Evolutionary conservation across 2,113 vertebrate genomes (phyloP), one percentile per base, ranked within the genome.

Genomic region (Pholis gunnellus): DNA sequence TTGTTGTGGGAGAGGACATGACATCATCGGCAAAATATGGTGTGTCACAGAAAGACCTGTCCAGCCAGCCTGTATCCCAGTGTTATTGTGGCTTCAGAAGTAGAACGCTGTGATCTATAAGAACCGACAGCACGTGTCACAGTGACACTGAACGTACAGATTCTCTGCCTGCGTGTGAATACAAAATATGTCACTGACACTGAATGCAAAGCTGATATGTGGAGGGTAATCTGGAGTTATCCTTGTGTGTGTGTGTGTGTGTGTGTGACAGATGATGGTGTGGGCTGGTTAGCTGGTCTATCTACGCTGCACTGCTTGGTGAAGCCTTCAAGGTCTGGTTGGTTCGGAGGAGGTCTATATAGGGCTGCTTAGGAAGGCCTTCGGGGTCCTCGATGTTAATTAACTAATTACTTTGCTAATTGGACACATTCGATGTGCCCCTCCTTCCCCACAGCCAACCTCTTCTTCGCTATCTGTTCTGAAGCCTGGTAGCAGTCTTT

Each of bases 401-500:
- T 85, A 92, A 93, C 88, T 94, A 94, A 94, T 95, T 94, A 94
- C 90, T 95, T 93, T 93, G 73, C 74, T 94, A 95, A 95, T 95
- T 94, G 91, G 87, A 91, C 88, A 89, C 60, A 56, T 92, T 93
- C 81, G 36, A 52, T 87, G 81, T 79, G 65, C 3, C 71, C 67
- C 83, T 10, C 20, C 44, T 42, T 57, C 42, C 68, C 67, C 59
- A 69, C 17, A 9, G 57, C 72, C 60, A 69, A 67, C 77, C 69
- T 73, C 69, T 44, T 50, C 67, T 38, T 25, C 15, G 17, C 79
- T 79, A 78, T 84, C 82, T 78, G 44, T 57, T 69, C 70, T 48
- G 22, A 78, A 44, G 80, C 66, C 64, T 29, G 50, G 14, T 52
- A 14, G 57, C 83, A 76, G 56, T 69, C 31, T 69, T 31, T 31